Conservation (phyloP, 2,797 vertebrate species). For the Stomatorhinus walkeri region DNA sequence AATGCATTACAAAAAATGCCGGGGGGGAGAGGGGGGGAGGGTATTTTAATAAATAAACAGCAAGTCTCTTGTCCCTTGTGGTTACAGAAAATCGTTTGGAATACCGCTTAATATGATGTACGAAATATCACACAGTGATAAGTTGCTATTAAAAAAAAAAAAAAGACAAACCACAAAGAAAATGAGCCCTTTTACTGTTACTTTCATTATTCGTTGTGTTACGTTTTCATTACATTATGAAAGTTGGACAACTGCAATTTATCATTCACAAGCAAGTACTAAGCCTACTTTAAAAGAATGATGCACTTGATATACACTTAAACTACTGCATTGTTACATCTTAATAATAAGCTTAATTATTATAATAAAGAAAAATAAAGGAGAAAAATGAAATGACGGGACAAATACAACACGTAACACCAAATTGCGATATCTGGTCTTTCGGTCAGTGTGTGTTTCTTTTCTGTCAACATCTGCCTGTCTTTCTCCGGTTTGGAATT, state of each 20-base stretch:
- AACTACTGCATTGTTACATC: slow-evolving; percentile 64
- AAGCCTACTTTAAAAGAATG: slow-evolving; percentile 62
- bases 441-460: slow-evolving; percentile 21
- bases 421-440: slow-evolving; percentile 44
- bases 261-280: slow-evolving; percentile 67
- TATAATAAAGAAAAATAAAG: slow-evolving; percentile 40
- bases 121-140: slow-evolving; percentile 93
- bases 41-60: slow-evolving; percentile 64
- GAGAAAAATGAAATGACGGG: slow-evolving; percentile 48
- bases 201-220: slow-evolving; percentile 34
- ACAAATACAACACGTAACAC: slow-evolving; percentile 58
- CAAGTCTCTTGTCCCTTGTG: slow-evolving; percentile 66
- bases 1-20: slow-evolving; percentile 53
- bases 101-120: slow-evolving; percentile 72
- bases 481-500: slow-evolving; percentile 30
- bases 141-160: slow-evolving; percentile 69
- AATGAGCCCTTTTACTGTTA: slow-evolving; percentile 61
- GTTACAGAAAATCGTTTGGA: slow-evolving; percentile 64
- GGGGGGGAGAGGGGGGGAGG: neutral
- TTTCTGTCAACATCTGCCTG: slow-evolving; percentile 41
- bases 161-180: slow-evolving; percentile 63
- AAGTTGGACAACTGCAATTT: slow-evolving; percentile 56
- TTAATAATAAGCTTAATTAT: slow-evolving; percentile 55
- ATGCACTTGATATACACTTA: slow-evolving; percentile 45
- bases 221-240: slow-evolving; percentile 42